Evolutionary conservation across 2,113 vertebrate genomes (phyloP).

Genomic region (Eretmodus cyanostictus): DNA sequence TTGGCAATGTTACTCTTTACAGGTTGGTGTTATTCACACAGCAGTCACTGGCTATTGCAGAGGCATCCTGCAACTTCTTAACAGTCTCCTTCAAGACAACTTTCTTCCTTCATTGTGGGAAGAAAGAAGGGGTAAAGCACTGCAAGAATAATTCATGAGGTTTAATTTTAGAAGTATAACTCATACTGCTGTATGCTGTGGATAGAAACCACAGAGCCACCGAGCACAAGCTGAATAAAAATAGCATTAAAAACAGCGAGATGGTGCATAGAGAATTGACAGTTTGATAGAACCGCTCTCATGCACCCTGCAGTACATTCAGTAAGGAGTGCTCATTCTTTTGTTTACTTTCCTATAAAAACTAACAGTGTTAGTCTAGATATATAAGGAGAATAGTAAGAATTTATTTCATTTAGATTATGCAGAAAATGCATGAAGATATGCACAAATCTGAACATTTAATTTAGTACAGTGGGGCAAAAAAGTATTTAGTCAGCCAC

Average conservation of each 20-base stretch:
- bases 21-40: neutral
- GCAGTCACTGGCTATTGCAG: neutral
- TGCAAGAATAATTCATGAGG: constrained; percentile 53
- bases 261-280: neutral
- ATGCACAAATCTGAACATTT: neutral
- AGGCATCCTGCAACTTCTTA: neutral
- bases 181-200: neutral
- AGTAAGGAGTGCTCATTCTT: neutral
- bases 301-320: neutral
- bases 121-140: neutral
- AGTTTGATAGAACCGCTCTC: neutral
- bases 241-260: constrained; percentile 18
- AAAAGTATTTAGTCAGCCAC: too few species aligned
- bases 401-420: neutral
- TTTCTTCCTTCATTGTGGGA: neutral
- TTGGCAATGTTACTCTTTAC: neutral
- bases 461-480: neutral
- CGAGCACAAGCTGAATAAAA: constrained; percentile 14
- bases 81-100: neutral
- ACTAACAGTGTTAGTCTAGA: neutral
- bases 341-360: neutral
- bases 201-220: constrained; percentile 10
- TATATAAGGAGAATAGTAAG: neutral
- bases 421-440: neutral
- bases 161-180: constrained; percentile 51